Conservation (phyloP, 2,797 vertebrate genomes). For the Sebastes miniatus region DNA sequence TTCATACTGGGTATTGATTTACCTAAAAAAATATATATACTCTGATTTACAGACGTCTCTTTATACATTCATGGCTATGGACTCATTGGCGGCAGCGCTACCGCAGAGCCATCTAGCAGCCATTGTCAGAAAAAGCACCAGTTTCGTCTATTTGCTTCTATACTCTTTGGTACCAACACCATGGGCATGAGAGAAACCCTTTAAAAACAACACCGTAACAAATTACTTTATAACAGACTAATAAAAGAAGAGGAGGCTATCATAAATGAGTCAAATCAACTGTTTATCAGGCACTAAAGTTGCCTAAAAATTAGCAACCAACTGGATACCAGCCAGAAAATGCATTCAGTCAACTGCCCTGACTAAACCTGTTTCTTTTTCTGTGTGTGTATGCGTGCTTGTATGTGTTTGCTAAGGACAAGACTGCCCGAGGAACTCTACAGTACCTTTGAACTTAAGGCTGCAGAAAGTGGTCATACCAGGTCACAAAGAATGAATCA, state of each 20-base stretch:
- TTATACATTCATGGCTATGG: no score
- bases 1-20: no score
- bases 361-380: neutral
- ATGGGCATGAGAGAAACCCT: neutral
- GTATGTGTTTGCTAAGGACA: conserved; percentile 18
- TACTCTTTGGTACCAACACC: neutral
- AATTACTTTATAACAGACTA: neutral
- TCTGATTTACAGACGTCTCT: no score
- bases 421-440: conserved; percentile 36
- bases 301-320: neutral
- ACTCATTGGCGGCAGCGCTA: neutral
- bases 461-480: conserved; percentile 45
- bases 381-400: neutral
- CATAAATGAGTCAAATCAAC: neutral
- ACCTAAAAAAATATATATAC: no score
- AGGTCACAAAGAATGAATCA: conserved; percentile 61
- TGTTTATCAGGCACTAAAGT: neutral
- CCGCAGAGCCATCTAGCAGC: no score
- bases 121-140: neutral
- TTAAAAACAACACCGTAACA: neutral
- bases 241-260: neutral
- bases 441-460: conserved; percentile 57
- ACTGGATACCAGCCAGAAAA: conserved; percentile 3
- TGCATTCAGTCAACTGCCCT: neutral
- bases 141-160: neutral